Base-by-base conservation (phyloP, 2,888 invertebrate species). In the Gastrophysa polygoni region DNA sequence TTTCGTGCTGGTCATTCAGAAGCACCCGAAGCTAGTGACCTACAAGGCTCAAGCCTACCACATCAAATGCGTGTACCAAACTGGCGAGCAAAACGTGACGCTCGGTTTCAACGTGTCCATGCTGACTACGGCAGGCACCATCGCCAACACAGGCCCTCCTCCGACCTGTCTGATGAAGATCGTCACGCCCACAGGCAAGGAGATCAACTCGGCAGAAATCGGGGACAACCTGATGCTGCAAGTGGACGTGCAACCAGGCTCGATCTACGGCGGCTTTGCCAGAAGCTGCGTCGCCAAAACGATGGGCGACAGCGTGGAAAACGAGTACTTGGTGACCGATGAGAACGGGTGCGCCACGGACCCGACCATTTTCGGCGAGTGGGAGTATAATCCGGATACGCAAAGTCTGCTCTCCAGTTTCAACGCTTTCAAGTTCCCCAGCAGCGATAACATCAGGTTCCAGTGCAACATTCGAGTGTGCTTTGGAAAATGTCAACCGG, bases 31-130 rank as follows among this genome's bases (percentile, higher is more conserved):
- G 84, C 85, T 98, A 56, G 91, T 97, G 54, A 98, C 97, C 0
- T 93, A 93, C 79, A 93, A 93, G 77, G 95, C 97, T 4, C 95
- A 96, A 81, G 96, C 97, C 1, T 98, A 96, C 84, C 95, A 96
- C 82, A 95, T 98, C 68, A 94, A 94, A 80, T 97, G 97, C 80
- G 91, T 95, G 59, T 97, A 97, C 80, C 93, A 95, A 81, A 95
- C 95, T 0, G 95, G 95, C 64, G 95, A 95, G 80, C 93, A 94
- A 80, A 95, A 93, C 71, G 93, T 96, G 0, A 95, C 93, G 0
- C 84, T 95, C 34, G 96, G 96, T 44, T 95, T 96, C 81, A 96
- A 97, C 79, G 96, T 96, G 7, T 95, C 95, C 8, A 96, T 96
- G 95, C 82, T 96, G 69, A 96, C 96, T 0, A 96, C 96, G 0